Conservation (phyloP, 2,888 invertebrate species). For the Argyresthia albistria region DNA sequence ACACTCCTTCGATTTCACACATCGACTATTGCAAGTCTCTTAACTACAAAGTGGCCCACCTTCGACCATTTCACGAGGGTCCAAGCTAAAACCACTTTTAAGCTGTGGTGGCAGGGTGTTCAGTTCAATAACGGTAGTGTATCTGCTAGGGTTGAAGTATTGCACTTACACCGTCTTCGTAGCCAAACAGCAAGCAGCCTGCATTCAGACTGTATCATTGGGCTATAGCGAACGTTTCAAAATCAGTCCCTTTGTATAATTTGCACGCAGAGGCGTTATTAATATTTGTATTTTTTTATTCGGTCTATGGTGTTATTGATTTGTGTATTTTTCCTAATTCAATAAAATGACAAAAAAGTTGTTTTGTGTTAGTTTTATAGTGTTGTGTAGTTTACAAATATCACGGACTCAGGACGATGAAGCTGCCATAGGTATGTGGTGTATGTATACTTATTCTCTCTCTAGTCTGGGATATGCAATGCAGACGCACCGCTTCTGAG, state of each 20-base stretch:
- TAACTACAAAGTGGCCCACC: too few species aligned
- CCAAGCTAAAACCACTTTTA: too few species aligned
- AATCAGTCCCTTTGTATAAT: too few species aligned
- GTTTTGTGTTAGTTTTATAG: neutral
- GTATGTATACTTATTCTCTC: neutral
- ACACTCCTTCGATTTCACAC: too few species aligned
- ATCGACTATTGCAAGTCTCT: too few species aligned
- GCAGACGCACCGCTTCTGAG: too few species aligned
- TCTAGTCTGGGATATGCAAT: too few species aligned
- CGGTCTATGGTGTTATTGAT: too few species aligned
- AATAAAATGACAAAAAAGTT: neutral
- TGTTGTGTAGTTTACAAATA: neutral
- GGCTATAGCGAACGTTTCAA: neutral
- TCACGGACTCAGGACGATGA: conserved; percentile 1
- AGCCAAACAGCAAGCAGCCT: neutral
- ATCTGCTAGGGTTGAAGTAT: neutral
- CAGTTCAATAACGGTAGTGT: neutral
- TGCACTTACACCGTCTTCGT: neutral
- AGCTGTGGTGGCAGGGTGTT: too few species aligned
- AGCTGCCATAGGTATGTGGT: conserved; percentile 5
- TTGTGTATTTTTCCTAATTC: neutral
- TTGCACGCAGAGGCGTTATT: too few species aligned
- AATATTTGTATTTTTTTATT: too few species aligned
- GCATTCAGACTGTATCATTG: neutral
- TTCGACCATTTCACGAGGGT: too few species aligned